These are phyloP conservation scores for Nineta flava DNA, from an alignment of 2,888 invertebrate species.

Conservation along the genomic window DNA sequence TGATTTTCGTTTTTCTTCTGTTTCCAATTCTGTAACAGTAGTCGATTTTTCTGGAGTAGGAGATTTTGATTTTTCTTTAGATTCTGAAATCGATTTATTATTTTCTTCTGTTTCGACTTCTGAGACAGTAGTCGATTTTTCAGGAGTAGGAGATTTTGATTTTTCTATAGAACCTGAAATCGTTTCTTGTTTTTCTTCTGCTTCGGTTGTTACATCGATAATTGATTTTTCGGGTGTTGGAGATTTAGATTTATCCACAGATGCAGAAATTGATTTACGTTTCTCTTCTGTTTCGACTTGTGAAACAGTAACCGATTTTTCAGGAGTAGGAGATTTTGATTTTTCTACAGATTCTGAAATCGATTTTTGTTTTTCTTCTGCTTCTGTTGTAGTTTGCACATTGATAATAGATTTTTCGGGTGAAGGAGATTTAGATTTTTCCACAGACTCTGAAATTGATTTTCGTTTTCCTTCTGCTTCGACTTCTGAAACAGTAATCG, in stretches of 20 bases:
- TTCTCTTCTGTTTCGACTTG: constrained; percentile 9
- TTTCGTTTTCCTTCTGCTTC: background rate
- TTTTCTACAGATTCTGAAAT: constrained; percentile 14
- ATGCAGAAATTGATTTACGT: background rate
- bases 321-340: constrained; percentile 21
- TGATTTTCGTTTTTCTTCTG: background rate
- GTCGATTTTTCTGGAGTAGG: background rate
- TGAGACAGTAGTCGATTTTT: constrained; percentile 16
- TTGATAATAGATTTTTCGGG: constrained; percentile 12
- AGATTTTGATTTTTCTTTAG: background rate
- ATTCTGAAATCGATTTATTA: background rate
- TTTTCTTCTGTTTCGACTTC: constrained; percentile 9
- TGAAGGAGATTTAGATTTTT: constrained; percentile 7
- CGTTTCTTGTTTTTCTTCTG: constrained; percentile 1
- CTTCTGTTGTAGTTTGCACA: constrained; percentile 9
- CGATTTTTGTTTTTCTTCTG: constrained; percentile 14
- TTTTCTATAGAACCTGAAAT: constrained; percentile 5
- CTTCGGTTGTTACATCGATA: background rate
- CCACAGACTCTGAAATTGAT: constrained; percentile 7
- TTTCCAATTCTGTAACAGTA: background rate
- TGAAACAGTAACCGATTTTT: constrained; percentile 16
- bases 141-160: constrained; percentile 21
- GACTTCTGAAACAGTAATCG: background rate
- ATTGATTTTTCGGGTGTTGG: background rate
- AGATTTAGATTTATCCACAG: constrained; percentile 6